Evolutionary conservation across 1,140 invertebrate genomes (phyloP).

Genomic region (Fopius arisanus): DNA sequence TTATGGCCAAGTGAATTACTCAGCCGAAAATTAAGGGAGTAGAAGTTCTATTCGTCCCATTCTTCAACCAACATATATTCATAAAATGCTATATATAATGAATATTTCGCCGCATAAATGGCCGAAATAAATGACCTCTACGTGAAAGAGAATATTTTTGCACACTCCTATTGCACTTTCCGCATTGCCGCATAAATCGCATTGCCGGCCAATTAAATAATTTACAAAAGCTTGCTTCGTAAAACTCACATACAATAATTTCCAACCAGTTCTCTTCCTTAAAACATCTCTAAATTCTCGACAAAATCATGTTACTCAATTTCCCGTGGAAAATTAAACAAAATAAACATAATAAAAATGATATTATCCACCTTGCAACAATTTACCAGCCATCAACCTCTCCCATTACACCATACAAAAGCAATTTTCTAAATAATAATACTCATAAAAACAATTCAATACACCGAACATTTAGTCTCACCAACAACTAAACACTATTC

Average conservation of each 20-base stretch:
- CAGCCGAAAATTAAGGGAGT: no score
- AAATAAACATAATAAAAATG: not conserved
- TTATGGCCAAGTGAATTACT: no score
- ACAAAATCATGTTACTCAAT: not conserved
- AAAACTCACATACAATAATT: not conserved
- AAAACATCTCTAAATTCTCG: not conserved
- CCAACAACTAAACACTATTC: constrained; percentile 4
- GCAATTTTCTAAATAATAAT: constrained; percentile 1
- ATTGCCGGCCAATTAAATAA: not conserved
- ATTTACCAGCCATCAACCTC: not conserved
- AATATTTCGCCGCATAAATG: no score
- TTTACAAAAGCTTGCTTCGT: not conserved
- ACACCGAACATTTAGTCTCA: not conserved
- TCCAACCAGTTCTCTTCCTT: not conserved
- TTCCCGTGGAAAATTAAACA: not conserved
- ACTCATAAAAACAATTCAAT: not conserved
- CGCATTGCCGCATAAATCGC: not conserved
- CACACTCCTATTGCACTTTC: not conserved
- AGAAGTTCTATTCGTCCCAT: no score
- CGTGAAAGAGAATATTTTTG: no score
- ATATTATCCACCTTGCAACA: constrained; percentile 6
- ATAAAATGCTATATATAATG: no score
- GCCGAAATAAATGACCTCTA: no score
- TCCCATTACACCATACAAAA: not conserved
- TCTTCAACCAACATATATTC: no score